phyloP scores from a whole-genome alignment of 1,140 invertebrate genomes.

The Ostrea denselamellosa region DNA sequence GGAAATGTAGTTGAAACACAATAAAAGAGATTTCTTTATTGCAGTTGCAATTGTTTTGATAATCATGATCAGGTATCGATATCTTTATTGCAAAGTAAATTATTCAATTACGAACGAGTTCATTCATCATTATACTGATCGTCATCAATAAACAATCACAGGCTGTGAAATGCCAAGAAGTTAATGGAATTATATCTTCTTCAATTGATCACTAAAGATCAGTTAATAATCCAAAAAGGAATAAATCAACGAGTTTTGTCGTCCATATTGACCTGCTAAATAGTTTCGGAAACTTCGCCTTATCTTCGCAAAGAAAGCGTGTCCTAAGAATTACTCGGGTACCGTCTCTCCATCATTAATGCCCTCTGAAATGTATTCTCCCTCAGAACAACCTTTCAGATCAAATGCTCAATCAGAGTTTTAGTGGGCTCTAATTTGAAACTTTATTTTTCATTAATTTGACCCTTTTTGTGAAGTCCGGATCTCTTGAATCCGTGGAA shows the following conservation, averaged over 20 bases:
- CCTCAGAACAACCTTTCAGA: slow-evolving; percentile 22
- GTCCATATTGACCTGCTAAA: neutral
- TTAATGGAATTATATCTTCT: slow-evolving; percentile 11
- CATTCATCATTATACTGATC: neutral
- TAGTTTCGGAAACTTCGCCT: slow-evolving; percentile 35
- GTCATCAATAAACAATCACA: slow-evolving; percentile 7
- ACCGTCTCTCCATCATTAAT: neutral
- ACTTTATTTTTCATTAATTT: slow-evolving; percentile 39
- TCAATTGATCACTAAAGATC: slow-evolving; percentile 29
- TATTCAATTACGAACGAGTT: neutral
- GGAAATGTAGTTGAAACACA: neutral
- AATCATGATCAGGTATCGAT: neutral
- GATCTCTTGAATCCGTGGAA: slow-evolving; percentile 18
- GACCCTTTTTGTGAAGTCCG: slow-evolving; percentile 36
- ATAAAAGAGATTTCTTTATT: neutral
- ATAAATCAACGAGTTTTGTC: slow-evolving; percentile 18
- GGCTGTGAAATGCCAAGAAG: neutral
- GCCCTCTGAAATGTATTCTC: neutral
- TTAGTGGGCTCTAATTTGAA: slow-evolving; percentile 33
- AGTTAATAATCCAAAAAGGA: neutral
- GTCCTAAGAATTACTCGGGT: neutral
- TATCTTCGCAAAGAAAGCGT: neutral
- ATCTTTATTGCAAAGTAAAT: neutral
- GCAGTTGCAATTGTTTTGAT: neutral
- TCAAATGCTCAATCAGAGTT: slow-evolving; percentile 32